phyloP scores from a whole-genome alignment of 92 coral and sea anemone genomes.

The Phenganax stokvisi region DNA sequence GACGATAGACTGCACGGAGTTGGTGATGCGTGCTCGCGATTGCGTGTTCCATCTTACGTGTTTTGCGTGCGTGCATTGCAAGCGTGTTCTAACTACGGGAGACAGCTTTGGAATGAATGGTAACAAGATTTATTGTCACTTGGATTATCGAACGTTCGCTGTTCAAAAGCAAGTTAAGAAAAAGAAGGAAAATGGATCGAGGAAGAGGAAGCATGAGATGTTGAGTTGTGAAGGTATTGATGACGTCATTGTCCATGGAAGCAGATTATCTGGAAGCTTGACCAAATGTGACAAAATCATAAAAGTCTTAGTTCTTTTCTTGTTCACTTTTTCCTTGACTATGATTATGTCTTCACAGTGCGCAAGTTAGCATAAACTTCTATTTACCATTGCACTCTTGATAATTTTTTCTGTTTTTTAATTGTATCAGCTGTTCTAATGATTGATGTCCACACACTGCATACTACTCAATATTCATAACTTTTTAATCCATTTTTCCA shows the following conservation, averaged over 20 bases:
- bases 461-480: background rate
- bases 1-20: slow-evolving; percentile 80
- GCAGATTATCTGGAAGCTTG: background rate
- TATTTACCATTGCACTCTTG: too few relatives aligned
- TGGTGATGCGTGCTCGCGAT: slow-evolving; percentile 99
- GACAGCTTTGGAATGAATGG: slow-evolving; percentile 96
- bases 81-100: slow-evolving; percentile 93
- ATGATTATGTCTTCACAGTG: too few relatives aligned
- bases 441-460: too few relatives aligned
- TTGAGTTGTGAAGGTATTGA: background rate
- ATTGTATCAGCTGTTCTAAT: too few relatives aligned
- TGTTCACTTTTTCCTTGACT: too few relatives aligned
- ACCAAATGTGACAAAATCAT: too few relatives aligned
- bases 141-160: slow-evolving; percentile 71
- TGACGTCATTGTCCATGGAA: background rate
- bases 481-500: background rate
- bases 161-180: slow-evolving; percentile 51
- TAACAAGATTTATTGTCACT: slow-evolving; percentile 72
- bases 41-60: slow-evolving; percentile 93
- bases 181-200: slow-evolving; percentile 52
- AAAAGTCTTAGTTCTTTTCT: background rate
- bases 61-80: slow-evolving; percentile 98
- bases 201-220: slow-evolving; percentile 45
- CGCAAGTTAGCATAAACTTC: too few relatives aligned
- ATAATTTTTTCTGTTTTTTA: too few relatives aligned